phyloP scores from a whole-genome alignment of 2,113 vertebrate genomes.

The Pygoscelis antarcticus region DNA sequence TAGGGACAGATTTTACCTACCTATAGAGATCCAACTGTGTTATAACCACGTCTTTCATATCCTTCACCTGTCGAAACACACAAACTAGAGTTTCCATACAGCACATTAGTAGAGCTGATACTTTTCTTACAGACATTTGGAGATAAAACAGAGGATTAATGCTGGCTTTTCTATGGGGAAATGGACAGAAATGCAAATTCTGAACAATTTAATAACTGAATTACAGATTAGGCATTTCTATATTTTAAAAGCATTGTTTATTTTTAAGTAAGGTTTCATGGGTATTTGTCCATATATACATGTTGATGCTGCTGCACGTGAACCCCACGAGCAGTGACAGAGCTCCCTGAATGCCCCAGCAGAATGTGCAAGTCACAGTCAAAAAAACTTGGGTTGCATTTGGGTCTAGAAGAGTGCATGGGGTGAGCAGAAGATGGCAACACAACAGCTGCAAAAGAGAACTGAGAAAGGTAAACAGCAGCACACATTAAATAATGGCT shows the following conservation, averaged over 20 bases:
- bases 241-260: neutral
- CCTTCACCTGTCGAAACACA: neutral
- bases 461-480: neutral
- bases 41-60: accelerated
- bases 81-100: neutral
- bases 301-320: neutral
- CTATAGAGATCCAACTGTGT: neutral
- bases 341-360: neutral
- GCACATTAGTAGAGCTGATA: neutral
- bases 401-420: neutral
- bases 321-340: neutral
- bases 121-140: neutral
- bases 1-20: neutral
- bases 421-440: neutral
- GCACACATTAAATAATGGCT: neutral
- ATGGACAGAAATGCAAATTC: neutral
- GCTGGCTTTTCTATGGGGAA: neutral
- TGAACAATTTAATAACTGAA: neutral
- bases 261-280: neutral
- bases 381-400: neutral
- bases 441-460: accelerated
- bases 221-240: neutral
- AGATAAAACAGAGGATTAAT: neutral
- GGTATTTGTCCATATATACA: neutral
- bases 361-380: neutral